Percentiles rank a stretch among this genome's conserved stretches.
Conservation (phyloP, 2,797 vertebrate species). For the Urophycis tenuis region DNA sequence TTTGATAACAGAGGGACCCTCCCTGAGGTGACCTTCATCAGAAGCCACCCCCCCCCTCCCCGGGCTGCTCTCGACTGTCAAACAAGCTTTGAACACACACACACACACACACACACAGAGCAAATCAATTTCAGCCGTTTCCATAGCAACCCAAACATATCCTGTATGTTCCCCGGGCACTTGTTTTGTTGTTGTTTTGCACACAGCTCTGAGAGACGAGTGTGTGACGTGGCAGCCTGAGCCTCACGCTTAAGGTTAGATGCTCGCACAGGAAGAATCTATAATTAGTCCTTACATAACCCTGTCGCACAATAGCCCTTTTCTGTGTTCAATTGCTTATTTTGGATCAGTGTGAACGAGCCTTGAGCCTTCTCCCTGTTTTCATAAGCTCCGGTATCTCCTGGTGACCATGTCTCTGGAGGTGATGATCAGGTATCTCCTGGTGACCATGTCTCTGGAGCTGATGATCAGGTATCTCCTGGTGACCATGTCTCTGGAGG, state of each 20-base stretch:
- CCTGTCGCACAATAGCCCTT: background rate
- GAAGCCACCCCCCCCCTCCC: background rate
- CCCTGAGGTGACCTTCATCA: too few relatives aligned
- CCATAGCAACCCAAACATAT: conserved; percentile 43
- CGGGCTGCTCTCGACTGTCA: background rate
- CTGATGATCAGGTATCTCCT: background rate
- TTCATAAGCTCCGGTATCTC: background rate
- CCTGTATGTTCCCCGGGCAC: conserved; percentile 12
- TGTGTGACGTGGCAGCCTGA: background rate
- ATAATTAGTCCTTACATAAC: background rate
- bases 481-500: too few relatives aligned
- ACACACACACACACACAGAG: background rate
- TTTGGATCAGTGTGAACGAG: background rate
- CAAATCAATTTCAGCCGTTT: conserved; percentile 18
- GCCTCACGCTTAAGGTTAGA: background rate
- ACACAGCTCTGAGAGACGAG: too few relatives aligned
- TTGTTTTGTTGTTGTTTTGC: too few relatives aligned
- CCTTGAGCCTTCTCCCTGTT: background rate
- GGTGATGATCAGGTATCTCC: background rate
- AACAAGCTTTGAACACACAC: background rate
- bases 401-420: background rate
- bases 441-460: too few relatives aligned
- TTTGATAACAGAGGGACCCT: too few relatives aligned
- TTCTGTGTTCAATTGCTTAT: background rate
- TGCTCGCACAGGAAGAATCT: background rate